Conservation (phyloP, 2,888 invertebrate genomes). For the Rotaria macrura region DNA sequence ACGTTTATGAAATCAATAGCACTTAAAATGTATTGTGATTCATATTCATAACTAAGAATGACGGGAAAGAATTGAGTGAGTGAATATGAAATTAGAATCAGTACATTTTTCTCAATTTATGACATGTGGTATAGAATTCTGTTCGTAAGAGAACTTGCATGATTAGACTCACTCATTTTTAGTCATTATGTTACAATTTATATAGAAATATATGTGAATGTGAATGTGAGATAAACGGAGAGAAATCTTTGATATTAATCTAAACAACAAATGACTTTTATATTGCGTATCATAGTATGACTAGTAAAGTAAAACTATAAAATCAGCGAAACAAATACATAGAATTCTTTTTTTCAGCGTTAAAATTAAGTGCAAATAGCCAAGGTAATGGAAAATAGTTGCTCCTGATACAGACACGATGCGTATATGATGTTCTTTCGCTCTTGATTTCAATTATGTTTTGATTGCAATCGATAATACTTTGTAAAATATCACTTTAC, state of each 20-base stretch:
- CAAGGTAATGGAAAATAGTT: neutral
- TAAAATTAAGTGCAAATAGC: neutral
- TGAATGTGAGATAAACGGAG: too few species aligned
- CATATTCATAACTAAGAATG: too few species aligned
- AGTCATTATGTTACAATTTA: too few species aligned
- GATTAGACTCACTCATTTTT: too few species aligned
- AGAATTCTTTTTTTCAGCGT: neutral
- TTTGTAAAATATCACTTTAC: neutral
- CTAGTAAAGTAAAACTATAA: neutral
- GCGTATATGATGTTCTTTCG: neutral
- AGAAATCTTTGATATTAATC: neutral
- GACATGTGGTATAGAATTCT: too few species aligned
- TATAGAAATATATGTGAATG: too few species aligned
- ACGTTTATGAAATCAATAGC: too few species aligned
- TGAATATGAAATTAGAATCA: too few species aligned
- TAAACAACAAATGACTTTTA: neutral
- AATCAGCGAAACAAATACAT: neutral
- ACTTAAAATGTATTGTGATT: too few species aligned
- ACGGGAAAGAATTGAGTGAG: too few species aligned
- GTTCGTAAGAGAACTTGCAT: too few species aligned
- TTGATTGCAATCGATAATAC: neutral
- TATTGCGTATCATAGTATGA: neutral
- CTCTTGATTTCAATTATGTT: neutral
- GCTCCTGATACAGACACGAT: neutral
- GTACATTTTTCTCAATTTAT: too few species aligned